Base-by-base conservation (phyloP, 2,113 vertebrate species). In the Gadus chalcogrammus region DNA sequence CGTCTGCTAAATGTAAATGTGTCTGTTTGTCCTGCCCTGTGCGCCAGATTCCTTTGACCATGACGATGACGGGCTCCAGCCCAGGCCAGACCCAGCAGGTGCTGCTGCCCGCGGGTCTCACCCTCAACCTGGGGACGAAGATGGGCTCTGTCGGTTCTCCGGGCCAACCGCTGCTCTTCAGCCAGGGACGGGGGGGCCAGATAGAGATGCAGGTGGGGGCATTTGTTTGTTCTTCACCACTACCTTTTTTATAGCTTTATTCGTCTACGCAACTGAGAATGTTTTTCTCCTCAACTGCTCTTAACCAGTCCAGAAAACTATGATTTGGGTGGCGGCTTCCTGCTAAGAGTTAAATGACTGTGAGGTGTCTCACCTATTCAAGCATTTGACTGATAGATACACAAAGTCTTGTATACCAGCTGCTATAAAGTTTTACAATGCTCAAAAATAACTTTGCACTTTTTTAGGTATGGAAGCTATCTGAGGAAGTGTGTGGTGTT, bases 41-140 rank as follows among this genome's bases (percentile, higher is more conserved):
- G 17, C 6, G 15, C 8, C n/a, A 64, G 63, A 15, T 55, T 16
- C 66, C 52, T 58, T 31, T 42, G n/a, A 18, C 88, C 16, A 71
- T 88, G 2, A 65, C 90, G 0, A 66, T 81, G 2, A 7, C 28
- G 2, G 63, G 63, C 63, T 15, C 22, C 13, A 13, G 63, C 35
- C 63, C 3, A 75, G 79, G 1, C 52, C 83, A 74, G 16, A 67
- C 79, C n/a, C 91, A 85, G 0, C 87, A 93, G 31, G 8, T 92
- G 24, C 85, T 95, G 1, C 81, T 95, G 15, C 83, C 92, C 3
- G 84, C 82, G 31, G 82, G 88, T 12, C 65, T 92, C 75, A 79
- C 92, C 0, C 68, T 91, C 75, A 91, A 82, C 28, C 67, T 88
- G 70, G 94, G 73, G 0, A 74, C 72, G 15, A 81, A 80, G 64